phyloP scores from a whole-genome alignment of 2,888 invertebrate genomes.

The Polydesmus complanatus region DNA sequence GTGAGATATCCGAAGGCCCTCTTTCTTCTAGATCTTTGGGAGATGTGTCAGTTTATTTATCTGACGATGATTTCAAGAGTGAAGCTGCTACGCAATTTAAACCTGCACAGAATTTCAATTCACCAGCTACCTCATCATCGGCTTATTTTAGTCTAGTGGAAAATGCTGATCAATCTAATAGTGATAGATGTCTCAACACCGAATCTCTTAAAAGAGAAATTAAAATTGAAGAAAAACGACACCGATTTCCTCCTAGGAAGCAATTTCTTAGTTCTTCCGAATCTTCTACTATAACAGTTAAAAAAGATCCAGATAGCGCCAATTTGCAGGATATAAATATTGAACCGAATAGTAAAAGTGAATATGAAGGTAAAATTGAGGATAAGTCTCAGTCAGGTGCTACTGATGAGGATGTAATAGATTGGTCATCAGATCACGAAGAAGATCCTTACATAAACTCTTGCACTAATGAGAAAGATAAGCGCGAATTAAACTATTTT shows the following conservation, averaged over 20 bases:
- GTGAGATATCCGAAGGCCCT: not conserved
- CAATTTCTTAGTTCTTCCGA: too few species aligned
- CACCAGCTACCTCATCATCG: not conserved
- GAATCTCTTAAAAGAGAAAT: not conserved
- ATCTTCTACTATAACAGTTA: not conserved
- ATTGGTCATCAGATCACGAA: not conserved
- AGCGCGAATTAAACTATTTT: too few species aligned
- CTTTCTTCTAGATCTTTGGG: not conserved
- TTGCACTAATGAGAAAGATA: not conserved
- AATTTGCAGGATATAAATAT: not conserved
- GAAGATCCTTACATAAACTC: not conserved
- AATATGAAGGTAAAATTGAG: not conserved
- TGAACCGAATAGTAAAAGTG: not conserved
- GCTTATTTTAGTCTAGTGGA: not conserved
- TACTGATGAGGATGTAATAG: not conserved
- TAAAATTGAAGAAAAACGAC: not conserved
- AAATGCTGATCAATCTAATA: not conserved
- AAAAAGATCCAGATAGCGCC: not conserved
- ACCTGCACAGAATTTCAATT: not conserved
- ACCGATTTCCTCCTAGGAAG: too few species aligned
- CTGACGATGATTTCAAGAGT: not conserved
- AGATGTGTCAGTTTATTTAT: not conserved
- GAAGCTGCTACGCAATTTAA: not conserved
- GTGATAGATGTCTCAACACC: not conserved
- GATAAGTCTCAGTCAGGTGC: not conserved